Conservation (phyloP, 2,888 invertebrate genomes). For the Drosophila niveifrons region DNA sequence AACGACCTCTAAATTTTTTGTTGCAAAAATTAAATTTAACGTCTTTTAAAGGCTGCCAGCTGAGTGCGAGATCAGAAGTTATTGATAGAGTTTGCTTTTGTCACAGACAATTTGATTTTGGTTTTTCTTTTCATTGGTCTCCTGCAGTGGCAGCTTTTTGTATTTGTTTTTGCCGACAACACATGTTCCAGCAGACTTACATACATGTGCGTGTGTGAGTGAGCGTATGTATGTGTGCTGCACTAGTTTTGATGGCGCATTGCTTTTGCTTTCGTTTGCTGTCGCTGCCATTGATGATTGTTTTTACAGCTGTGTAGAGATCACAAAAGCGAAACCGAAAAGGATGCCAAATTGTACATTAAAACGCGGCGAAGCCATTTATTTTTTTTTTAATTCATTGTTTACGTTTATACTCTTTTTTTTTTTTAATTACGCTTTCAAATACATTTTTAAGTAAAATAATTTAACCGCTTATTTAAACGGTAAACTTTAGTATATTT, state of each 20-base stretch:
- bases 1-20: neutral
- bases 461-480: neutral
- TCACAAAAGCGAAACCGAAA: slow-evolving; percentile 27
- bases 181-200: slow-evolving; percentile 24
- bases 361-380: neutral
- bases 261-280: slow-evolving; percentile 23
- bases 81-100: slow-evolving; percentile 51
- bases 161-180: slow-evolving; percentile 25
- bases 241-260: slow-evolving; percentile 4
- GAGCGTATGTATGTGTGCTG: slow-evolving; percentile 1
- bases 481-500: neutral
- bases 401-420: too few relatives aligned
- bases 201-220: neutral
- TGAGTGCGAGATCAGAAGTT: slow-evolving; percentile 17
- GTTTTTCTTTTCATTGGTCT: slow-evolving; percentile 20
- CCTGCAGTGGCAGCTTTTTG: slow-evolving; percentile 25
- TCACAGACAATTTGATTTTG: slow-evolving; percentile 15
- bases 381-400: neutral
- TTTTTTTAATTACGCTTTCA: neutral
- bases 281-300: slow-evolving; percentile 20
- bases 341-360: slow-evolving; percentile 3
- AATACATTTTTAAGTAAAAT: neutral
- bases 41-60: slow-evolving; percentile 39
- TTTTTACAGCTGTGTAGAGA: slow-evolving; percentile 37
- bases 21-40: slow-evolving; percentile 28